Conservation (phyloP, 92 coral and sea anemone species). For the Nematostella vectensis region DNA sequence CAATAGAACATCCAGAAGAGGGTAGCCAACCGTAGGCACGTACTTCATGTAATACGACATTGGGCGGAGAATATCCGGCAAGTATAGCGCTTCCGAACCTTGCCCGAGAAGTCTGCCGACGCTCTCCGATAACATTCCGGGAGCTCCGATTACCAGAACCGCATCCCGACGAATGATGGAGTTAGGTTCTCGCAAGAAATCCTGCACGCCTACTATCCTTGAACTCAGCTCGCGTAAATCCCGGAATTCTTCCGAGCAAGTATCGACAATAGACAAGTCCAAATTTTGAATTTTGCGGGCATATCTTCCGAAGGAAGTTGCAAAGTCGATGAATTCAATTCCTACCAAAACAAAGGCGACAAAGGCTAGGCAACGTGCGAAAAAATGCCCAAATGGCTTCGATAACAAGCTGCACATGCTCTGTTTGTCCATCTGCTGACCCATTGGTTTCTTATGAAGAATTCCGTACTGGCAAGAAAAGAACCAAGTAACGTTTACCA, state of each 20-base stretch:
- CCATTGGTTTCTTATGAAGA: too few species aligned
- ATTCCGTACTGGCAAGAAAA: too few species aligned
- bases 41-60: constrained; percentile 15
- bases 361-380: too few species aligned
- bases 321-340: too few species aligned
- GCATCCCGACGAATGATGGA: constrained; percentile 2
- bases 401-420: too few species aligned
- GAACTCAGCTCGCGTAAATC: not conserved
- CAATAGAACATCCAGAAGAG: constrained; percentile 22
- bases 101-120: constrained; percentile 11
- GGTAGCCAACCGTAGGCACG: constrained; percentile 19
- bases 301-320: too few species aligned
- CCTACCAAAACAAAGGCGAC: too few species aligned
- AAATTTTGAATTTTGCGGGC: too few species aligned
- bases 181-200: not conserved
- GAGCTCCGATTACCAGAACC: constrained; percentile 12
- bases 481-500: too few species aligned
- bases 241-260: not conserved
- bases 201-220: not conserved
- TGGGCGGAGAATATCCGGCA: constrained; percentile 6
- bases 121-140: constrained; percentile 21
- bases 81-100: constrained; percentile 7
- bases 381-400: too few species aligned
- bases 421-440: too few species aligned
- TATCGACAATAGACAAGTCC: too few species aligned